These are phyloP conservation scores for Lynx canadensis DNA, from an alignment of 2,113 vertebrate genomes.

Conservation along the genomic window DNA sequence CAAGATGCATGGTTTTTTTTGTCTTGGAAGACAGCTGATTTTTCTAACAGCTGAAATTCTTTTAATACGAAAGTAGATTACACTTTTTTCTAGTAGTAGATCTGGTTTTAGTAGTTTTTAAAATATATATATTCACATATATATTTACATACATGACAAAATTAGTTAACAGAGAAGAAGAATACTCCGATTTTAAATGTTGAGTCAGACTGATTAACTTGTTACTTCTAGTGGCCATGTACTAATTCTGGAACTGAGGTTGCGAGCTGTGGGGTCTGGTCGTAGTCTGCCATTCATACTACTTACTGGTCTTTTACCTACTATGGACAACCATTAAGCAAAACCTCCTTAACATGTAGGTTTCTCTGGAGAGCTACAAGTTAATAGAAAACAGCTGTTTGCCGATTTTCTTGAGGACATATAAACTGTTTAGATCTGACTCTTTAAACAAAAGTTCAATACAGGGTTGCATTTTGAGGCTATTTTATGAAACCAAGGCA, in stretches of 20 bases:
- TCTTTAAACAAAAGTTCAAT: neutral
- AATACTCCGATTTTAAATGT: neutral
- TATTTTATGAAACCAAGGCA: constrained; percentile 13
- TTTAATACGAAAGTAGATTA: constrained; percentile 23
- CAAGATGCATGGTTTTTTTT: neutral
- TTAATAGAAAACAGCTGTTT: neutral
- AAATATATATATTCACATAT: neutral
- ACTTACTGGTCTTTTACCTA: neutral
- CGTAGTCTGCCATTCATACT: neutral
- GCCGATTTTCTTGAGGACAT: neutral
- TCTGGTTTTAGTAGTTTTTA: neutral
- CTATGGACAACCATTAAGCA: neutral
- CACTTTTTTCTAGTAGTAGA: neutral
- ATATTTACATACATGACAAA: neutral
- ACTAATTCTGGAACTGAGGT: neutral
- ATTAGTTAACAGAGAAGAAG: neutral
- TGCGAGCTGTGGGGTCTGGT: neutral
- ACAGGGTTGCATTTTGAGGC: constrained; percentile 25
- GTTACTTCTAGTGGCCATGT: neutral
- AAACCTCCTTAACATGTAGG: neutral
- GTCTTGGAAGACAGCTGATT: constrained; percentile 32
- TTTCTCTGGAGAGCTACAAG: neutral
- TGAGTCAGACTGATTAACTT: neutral
- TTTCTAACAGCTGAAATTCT: constrained; percentile 53
- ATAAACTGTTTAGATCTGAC: neutral